Percentiles rank a stretch among this genome's conserved stretches.
These are phyloP conservation scores for Petrocephalus microphthalmus DNA, from an alignment of 2,113 vertebrate genomes.

Conservation along the genomic window DNA sequence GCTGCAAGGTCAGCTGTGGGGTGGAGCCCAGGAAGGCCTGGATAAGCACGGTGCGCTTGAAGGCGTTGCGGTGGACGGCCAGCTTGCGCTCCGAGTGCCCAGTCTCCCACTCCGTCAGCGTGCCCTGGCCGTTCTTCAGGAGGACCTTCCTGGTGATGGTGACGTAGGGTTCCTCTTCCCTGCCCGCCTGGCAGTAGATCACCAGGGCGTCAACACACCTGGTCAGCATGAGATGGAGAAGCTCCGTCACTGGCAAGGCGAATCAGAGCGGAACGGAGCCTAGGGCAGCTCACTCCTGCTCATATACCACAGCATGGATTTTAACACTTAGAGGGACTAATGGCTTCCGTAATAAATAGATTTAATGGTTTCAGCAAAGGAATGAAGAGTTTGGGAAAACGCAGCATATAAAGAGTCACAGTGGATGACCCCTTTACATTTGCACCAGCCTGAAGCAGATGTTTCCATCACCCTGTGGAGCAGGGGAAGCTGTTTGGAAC, in stretches of 20 bases:
- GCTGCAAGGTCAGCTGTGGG: slow-evolving; percentile 89
- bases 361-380: not conserved
- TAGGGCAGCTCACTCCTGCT: not conserved
- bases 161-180: slow-evolving; percentile 78
- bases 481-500: not conserved
- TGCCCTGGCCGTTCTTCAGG: slow-evolving; percentile 62
- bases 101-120: slow-evolving; percentile 82
- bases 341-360: not conserved
- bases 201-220: slow-evolving; percentile 90
- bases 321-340: not conserved
- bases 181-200: slow-evolving; percentile 74
- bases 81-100: slow-evolving; percentile 77
- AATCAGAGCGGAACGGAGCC: not conserved
- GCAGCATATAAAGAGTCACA: not conserved
- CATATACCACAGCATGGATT: not conserved
- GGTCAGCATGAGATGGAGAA: slow-evolving; percentile 15
- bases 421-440: not conserved
- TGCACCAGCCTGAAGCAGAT: not conserved
- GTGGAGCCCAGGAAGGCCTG: slow-evolving; percentile 95
- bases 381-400: not conserved
- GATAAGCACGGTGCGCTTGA: slow-evolving; percentile 87
- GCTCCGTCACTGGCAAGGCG: not conserved
- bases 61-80: slow-evolving; percentile 81
- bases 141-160: slow-evolving; percentile 81
- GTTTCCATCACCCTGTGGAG: not conserved